Evolutionary conservation across 2,113 vertebrate genomes (phyloP), one percentile per base, ranked within the genome.

Genomic region (Procavia capensis): DNA sequence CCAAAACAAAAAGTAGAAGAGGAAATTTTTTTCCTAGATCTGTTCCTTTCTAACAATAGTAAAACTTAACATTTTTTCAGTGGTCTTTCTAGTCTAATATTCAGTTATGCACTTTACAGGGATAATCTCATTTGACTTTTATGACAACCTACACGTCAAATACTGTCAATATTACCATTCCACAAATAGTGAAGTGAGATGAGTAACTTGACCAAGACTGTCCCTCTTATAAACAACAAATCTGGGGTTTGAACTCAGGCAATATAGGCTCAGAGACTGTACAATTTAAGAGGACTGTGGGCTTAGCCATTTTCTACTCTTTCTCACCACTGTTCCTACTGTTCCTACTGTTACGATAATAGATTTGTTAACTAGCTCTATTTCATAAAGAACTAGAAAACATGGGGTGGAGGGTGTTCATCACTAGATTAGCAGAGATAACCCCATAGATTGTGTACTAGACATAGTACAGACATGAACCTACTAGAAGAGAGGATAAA

Each of bases 1-100:
- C 61, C 39, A n/a, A 83, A 97, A 88, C 20, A 34, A 41, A 91
- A 90, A 84, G 45, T 47, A 80, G 9, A 93, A 57, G 6, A 68
- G 47, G 2, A 41, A 41, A 92, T 68, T 6, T 76, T 87, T 59
- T 75, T 31, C 64, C 22, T 63, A 90, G 83, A 45, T 24, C 20
- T 8, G 2, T 7, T 88, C 50, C 66, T 57, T 9, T 79, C 13
- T 74, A 80, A 43, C 72, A n/a, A 91, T 29, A 90, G 76, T 66
- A 83, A 95, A 90, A 5, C 14, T n/a, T n/a, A 36, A 36, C 25
- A 50, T 79, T 54, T 41, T 39, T 9, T 57, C 16, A 79, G 45
- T 14, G 20, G 25, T 34, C 17, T 41, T 5, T 74, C 22, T 41
- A 80, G 36, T 45, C 31, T 47, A 50, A 47, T 29, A 87, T 0